Conservation (phyloP, 2,797 vertebrate genomes). For the Brachymystax lenok region DNA sequence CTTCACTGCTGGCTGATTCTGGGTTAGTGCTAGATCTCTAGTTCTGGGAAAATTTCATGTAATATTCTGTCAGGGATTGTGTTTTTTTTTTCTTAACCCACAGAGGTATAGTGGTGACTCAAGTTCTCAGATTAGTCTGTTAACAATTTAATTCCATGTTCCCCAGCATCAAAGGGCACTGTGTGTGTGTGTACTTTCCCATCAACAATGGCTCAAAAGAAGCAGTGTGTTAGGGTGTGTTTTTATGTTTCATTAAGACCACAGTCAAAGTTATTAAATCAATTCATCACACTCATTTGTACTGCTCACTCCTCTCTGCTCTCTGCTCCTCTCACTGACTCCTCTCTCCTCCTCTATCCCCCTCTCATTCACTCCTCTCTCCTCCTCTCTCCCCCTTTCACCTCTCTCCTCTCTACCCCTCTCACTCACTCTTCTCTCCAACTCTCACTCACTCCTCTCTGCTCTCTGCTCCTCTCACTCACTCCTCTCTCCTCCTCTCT, state of each 20-base stretch:
- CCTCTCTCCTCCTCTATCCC: not conserved
- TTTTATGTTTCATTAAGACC: conserved; percentile 18
- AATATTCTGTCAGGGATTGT: not conserved
- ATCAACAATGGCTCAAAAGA: not conserved
- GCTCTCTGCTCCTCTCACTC: not conserved
- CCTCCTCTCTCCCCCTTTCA: not conserved
- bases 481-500: not conserved
- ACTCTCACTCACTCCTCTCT: not conserved
- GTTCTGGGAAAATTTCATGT: not conserved
- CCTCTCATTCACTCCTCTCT: not conserved
- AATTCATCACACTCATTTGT: conserved; percentile 10
- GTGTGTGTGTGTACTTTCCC: not conserved
- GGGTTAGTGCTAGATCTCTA: not conserved
- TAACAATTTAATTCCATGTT: conserved; percentile 7
- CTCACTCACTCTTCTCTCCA: not conserved
- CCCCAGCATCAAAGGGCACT: not conserved
- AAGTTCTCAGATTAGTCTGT: conserved; percentile 14
- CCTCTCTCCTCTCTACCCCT: not conserved
- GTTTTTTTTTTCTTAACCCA: not conserved
- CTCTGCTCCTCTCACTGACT: not conserved
- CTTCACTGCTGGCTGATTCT: not conserved
- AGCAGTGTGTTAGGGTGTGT: conserved; percentile 6
- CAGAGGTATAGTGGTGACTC: conserved; percentile 13
- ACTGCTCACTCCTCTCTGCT: not conserved
- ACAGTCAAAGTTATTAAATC: conserved; percentile 16